phyloP scores from a whole-genome alignment of 2,888 invertebrate genomes.

The Arge pagana region DNA sequence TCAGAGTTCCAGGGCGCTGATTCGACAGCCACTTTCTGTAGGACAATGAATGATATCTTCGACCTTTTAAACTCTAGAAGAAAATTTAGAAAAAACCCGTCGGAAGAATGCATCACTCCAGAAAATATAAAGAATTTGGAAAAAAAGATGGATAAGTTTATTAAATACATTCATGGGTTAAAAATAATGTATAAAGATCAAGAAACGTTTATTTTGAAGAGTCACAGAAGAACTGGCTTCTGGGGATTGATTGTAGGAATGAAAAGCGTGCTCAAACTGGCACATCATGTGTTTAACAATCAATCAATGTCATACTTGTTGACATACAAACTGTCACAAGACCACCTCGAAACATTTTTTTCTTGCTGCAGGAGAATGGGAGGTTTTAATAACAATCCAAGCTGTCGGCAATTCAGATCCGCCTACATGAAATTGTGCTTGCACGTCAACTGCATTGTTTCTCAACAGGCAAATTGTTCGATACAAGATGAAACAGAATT shows the following conservation, averaged over 20 bases:
- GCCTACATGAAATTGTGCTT: slow-evolving; percentile 3
- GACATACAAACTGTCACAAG: slow-evolving; percentile 6
- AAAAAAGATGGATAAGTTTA: neutral
- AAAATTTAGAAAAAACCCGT: slow-evolving; percentile 1
- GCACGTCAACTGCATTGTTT: slow-evolving; percentile 4
- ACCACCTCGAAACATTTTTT: slow-evolving; percentile 2
- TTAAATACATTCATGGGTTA: neutral
- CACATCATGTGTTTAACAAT: neutral
- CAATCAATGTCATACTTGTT: slow-evolving; percentile 4
- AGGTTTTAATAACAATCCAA: slow-evolving; percentile 1
- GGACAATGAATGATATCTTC: slow-evolving; percentile 12
- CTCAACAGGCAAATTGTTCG: slow-evolving; percentile 1
- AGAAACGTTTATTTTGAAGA: neutral
- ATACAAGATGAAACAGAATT: slow-evolving; percentile 2
- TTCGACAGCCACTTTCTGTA: slow-evolving; percentile 14
- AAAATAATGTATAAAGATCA: neutral
- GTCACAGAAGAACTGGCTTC: slow-evolving; percentile 3
- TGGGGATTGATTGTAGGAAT: slow-evolving; percentile 2
- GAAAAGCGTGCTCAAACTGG: slow-evolving; percentile 3
- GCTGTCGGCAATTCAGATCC: slow-evolving; percentile 4
- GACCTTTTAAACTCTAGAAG: slow-evolving; percentile 8
- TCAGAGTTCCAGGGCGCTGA: slow-evolving; percentile 3
- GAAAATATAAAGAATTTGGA: slow-evolving; percentile 5
- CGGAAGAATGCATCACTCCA: slow-evolving; percentile 3
- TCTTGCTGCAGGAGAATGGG: slow-evolving; percentile 5